A percentile compares a stretch with the other conserved stretches of the same genome.
These are phyloP conservation scores for Psilopogon haemacephalus DNA, from an alignment of 2,113 vertebrate species.

Conservation along the genomic window DNA sequence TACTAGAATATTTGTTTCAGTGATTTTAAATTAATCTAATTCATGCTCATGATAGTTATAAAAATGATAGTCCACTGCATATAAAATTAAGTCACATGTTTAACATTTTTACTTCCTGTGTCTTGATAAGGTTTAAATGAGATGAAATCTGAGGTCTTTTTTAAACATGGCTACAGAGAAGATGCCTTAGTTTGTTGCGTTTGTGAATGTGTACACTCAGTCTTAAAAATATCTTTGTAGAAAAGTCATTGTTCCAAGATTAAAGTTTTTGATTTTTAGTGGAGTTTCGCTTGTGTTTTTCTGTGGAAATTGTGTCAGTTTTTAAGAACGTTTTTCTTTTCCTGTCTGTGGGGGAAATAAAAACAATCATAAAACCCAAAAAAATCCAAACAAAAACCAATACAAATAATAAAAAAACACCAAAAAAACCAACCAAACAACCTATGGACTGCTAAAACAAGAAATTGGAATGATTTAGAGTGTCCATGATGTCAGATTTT, in stretches of 20 bases:
- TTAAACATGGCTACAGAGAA: not conserved
- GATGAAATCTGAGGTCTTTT: not conserved
- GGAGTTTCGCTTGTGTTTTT: not conserved
- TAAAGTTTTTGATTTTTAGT: conserved; percentile 17
- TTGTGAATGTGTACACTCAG: not conserved
- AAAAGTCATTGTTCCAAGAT: not conserved
- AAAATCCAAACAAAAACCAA: too few relatives aligned
- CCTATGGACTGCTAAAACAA: not conserved
- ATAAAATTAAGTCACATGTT: not conserved
- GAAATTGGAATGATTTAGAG: not conserved
- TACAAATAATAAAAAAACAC: too few relatives aligned
- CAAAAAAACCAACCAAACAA: not conserved
- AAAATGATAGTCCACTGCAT: not conserved
- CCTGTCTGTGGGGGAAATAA: not conserved
- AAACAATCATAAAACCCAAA: not conserved
- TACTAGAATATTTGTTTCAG: not conserved
- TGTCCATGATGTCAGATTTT: not conserved
- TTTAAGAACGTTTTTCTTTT: not conserved
- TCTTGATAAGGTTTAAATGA: not conserved
- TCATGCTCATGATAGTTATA: not conserved
- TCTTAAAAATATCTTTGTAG: conserved; percentile 33
- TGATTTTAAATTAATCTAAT: conserved; percentile 13
- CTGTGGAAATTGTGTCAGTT: not conserved
- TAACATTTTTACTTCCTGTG: not conserved
- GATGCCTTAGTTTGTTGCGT: conserved; percentile 14